phyloP scores from a whole-genome alignment of 2,113 vertebrate genomes.

The Scopus umbretta region DNA sequence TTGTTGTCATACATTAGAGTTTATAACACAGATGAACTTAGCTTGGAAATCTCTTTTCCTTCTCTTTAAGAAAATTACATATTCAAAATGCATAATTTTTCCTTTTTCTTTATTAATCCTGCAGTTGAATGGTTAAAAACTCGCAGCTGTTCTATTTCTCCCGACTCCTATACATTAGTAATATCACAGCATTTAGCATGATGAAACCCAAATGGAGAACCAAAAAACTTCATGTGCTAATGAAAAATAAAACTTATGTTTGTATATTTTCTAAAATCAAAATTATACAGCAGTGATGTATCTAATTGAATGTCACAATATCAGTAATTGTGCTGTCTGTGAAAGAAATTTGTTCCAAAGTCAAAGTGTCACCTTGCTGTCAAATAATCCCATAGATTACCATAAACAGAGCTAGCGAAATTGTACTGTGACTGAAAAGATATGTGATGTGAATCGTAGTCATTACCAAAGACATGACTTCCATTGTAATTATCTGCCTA shows the following conservation, averaged over 20 bases:
- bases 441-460: conserved; percentile 71
- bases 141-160: neutral
- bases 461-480: conserved; percentile 66
- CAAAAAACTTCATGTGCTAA: neutral
- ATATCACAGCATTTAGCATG: neutral
- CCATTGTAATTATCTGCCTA: conserved; percentile 67
- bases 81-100: neutral
- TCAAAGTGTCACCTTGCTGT: conserved; percentile 74
- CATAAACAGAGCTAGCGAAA: conserved; percentile 64
- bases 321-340: conserved; percentile 62
- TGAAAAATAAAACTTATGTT: conserved; percentile 18
- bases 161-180: neutral
- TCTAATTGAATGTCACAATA: conserved; percentile 62
- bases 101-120: neutral
- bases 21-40: neutral
- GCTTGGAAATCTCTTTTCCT: neutral
- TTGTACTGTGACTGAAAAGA: conserved; percentile 62
- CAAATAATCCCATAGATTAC: conserved; percentile 73
- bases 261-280: conserved; percentile 23
- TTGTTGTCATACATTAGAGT: neutral
- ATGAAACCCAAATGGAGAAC: neutral
- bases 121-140: neutral
- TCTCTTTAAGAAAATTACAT: neutral
- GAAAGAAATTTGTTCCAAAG: conserved; percentile 69
- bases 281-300: neutral